A percentile compares a stretch with the other conserved stretches of the same genome.
Conservation (phyloP, 2,113 vertebrate species). For the Psophia crepitans region DNA sequence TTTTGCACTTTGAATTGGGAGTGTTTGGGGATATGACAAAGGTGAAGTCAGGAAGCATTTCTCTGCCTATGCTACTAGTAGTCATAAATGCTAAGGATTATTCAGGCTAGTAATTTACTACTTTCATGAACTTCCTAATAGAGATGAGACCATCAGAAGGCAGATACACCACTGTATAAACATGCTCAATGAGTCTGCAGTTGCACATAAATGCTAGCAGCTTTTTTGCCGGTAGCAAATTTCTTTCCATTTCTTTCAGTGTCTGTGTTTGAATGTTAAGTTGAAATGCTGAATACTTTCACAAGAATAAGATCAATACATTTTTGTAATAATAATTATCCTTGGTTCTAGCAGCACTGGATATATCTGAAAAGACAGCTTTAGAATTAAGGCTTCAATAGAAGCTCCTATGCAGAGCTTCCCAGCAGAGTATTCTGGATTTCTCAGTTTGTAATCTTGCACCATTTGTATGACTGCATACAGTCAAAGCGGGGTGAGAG, state of each 20-base stretch:
- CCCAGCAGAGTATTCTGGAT: neutral
- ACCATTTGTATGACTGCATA: neutral
- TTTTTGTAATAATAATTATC: neutral
- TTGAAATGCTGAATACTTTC: neutral
- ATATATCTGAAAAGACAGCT: neutral
- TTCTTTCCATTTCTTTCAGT: neutral
- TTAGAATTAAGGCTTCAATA: neutral
- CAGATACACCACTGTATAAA: neutral
- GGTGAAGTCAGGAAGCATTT: neutral
- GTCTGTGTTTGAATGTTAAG: neutral
- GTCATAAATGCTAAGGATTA: neutral
- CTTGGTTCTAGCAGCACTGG: neutral
- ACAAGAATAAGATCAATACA: neutral
- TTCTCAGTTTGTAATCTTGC: neutral
- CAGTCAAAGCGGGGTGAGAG: neutral
- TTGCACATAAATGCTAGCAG: neutral
- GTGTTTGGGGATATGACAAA: neutral
- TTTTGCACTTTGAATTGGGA: neutral
- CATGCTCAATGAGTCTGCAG: neutral
- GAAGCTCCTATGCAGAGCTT: neutral
- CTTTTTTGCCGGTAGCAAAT: neutral
- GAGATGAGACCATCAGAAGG: neutral
- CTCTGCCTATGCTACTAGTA: neutral
- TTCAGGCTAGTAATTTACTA: neutral
- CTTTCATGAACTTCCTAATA: neutral